A percentile compares a stretch with the other conserved stretches of the same genome.
Conservation (phyloP, 2,797 vertebrate genomes). For the Neoniphon sammara region DNA sequence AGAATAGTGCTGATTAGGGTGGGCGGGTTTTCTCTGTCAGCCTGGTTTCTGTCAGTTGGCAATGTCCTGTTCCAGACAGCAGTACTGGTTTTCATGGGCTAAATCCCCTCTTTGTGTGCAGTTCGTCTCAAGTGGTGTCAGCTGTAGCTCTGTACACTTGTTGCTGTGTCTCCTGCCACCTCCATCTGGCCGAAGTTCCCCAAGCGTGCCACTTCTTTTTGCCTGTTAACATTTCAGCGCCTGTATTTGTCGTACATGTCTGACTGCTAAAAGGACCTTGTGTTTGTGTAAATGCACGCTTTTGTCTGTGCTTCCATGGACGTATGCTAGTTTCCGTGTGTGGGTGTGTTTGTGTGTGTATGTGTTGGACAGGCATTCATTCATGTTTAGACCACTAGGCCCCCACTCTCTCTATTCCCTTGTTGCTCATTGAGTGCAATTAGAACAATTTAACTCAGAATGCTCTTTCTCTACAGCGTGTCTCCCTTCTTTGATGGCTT, state of each 20-base stretch:
- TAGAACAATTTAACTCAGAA: conserved; percentile 63
- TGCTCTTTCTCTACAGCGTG: conserved; percentile 38
- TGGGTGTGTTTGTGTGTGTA: conserved; percentile 38
- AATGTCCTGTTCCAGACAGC: conserved; percentile 30
- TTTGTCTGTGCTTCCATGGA: conserved; percentile 50
- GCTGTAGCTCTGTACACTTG: conserved; percentile 52
- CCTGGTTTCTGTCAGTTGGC: conserved; percentile 40
- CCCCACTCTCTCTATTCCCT: conserved; percentile 45
- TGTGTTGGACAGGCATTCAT: conserved; percentile 48
- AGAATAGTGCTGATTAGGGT: conserved; percentile 39
- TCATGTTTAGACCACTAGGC: conserved; percentile 49
- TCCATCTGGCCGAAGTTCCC: conserved; percentile 36
- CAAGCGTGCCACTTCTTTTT: conserved; percentile 19
- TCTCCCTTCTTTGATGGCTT: conserved; percentile 48
- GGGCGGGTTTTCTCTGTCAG: conserved; percentile 33
- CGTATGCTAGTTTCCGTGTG: conserved; percentile 34
- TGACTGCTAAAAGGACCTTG: conserved; percentile 24
- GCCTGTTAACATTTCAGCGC: conserved; percentile 39
- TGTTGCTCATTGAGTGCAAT: conserved; percentile 62
- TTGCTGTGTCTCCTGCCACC: conserved; percentile 47
- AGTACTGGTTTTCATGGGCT: conserved; percentile 40
- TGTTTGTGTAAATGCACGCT: conserved; percentile 37
- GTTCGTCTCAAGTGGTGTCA: conserved; percentile 55
- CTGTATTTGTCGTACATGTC: conserved; percentile 40
- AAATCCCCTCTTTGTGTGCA: conserved; percentile 50